Percentiles rank a stretch among this genome's conserved stretches.
These are phyloP conservation scores for Rhabdomys dilectus DNA, from an alignment of 2,113 vertebrate species.

Conservation along the genomic window DNA sequence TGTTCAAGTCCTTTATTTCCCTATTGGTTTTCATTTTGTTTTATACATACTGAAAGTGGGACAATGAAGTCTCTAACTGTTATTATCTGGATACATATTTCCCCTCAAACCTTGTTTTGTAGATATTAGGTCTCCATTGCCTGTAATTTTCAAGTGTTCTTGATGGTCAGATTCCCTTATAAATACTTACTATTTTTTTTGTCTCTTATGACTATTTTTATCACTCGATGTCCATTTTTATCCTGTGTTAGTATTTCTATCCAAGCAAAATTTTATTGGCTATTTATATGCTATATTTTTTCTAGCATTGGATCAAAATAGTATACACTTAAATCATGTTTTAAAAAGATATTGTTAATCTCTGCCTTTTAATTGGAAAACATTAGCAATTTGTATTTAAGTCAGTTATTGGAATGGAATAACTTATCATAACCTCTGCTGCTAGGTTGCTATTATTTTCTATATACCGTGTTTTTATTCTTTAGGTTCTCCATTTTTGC, in stretches of 20 bases:
- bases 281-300: background rate
- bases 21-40: background rate
- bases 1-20: background rate
- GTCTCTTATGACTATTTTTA: background rate
- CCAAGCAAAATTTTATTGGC: background rate
- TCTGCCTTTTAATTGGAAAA: constrained; percentile 41
- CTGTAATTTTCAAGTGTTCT: background rate
- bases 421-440: background rate
- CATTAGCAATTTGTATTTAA: constrained; percentile 1
- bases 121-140: background rate
- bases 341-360: background rate
- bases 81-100: background rate
- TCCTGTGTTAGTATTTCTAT: background rate
- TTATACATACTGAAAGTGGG: background rate
- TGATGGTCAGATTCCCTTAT: constrained; percentile 22
- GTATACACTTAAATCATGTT: background rate
- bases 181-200: background rate
- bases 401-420: constrained; percentile 6
- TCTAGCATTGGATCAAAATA: background rate
- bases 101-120: background rate
- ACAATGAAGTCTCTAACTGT: background rate
- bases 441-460: background rate
- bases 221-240: background rate
- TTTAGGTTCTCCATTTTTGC: background rate
- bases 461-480: background rate